Evolutionary conservation across 1,140 invertebrate species (phyloP), one percentile per base, ranked within the genome.

Genomic region (Pectinophora gossypiella): DNA sequence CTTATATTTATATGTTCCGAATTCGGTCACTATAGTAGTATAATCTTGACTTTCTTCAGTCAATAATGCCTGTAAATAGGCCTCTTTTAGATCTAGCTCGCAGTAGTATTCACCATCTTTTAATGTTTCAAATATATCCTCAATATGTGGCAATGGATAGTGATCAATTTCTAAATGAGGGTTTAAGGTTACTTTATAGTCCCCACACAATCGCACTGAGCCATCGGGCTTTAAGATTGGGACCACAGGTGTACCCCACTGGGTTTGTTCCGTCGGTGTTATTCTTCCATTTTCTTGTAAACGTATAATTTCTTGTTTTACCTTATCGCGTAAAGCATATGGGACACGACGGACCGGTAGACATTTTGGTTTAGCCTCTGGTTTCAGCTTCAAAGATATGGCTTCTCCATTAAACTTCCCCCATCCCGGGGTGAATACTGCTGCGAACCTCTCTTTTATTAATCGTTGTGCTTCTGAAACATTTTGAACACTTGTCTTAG

Each of bases 231-330:
- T 63, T 4, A 51, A 9, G 3, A 59, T 44, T 7, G 57, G 56
- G 10, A 56, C 61, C 5, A 63, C 36, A 19, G 63, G 63, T 15
- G 63, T 62, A 9, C 52, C 59, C 59, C 59, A 63, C 21, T 56
- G 18, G 20, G 46, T 59, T 15, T 35, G n/a, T 48, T 62, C n/a
- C n/a, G n/a, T n/a, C n/a, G n/a, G n/a, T n/a, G n/a, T n/a, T n/a
- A n/a, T n/a, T n/a, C n/a, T n/a, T n/a, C n/a, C n/a, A n/a, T n/a
- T n/a, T n/a, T n/a, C n/a, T n/a, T n/a, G n/a, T n/a, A n/a, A n/a
- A n/a, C 54, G 35, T 18, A 21, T 12, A 56, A 56, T 51, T 56
- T 56, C 54, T 38, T 38, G 10, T 2, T 56, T 56, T 38, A 56
- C 54, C 16, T 56, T 56, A 38, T 56, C 54, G n/a, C 19, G n/a